Evolutionary conservation across 2,797 vertebrate genomes (phyloP).

Genomic region (Tachyglossus aculeatus): DNA sequence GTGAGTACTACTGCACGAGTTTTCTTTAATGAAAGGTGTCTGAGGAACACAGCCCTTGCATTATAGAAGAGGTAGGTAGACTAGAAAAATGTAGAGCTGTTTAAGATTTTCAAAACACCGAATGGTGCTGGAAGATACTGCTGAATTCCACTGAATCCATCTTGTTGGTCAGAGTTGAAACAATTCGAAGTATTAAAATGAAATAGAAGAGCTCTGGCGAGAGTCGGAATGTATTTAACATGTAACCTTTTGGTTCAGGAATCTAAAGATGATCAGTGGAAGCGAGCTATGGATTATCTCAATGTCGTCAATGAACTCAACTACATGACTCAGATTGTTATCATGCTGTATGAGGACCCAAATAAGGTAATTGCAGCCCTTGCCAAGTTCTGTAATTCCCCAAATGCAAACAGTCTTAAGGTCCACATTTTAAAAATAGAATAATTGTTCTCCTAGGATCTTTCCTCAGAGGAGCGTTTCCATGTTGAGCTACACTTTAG

Average conservation of each 20-base stretch:
- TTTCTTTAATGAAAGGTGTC: too few species aligned
- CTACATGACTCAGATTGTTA: conserved; percentile 93
- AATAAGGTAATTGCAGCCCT: conserved; percentile 81
- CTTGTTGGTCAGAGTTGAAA: conserved; percentile 2
- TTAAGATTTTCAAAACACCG: too few species aligned
- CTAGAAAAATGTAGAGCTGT: too few species aligned
- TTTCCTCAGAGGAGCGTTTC: conserved; percentile 87
- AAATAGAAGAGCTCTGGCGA: neutral
- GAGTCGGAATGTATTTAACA: neutral
- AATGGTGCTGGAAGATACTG: too few species aligned
- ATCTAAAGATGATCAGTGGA: conserved; percentile 89
- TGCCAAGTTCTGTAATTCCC: neutral
- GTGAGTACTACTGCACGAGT: too few species aligned
- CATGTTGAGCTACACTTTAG: conserved; percentile 91
- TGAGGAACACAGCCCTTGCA: too few species aligned
- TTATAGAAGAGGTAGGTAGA: too few species aligned
- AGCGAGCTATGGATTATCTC: conserved; percentile 89
- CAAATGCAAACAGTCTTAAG: neutral
- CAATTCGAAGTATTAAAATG: neutral
- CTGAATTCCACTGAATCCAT: too few species aligned
- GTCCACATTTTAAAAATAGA: conserved; percentile 18
- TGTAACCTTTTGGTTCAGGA: conserved; percentile 68
- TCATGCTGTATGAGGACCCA: conserved; percentile 91
- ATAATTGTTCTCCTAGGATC: conserved; percentile 70
- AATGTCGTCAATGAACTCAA: conserved; percentile 89